Evolutionary conservation across 2,113 vertebrate genomes (phyloP), one percentile per base, ranked within the genome.

Genomic region (Archilochus colubris): DNA sequence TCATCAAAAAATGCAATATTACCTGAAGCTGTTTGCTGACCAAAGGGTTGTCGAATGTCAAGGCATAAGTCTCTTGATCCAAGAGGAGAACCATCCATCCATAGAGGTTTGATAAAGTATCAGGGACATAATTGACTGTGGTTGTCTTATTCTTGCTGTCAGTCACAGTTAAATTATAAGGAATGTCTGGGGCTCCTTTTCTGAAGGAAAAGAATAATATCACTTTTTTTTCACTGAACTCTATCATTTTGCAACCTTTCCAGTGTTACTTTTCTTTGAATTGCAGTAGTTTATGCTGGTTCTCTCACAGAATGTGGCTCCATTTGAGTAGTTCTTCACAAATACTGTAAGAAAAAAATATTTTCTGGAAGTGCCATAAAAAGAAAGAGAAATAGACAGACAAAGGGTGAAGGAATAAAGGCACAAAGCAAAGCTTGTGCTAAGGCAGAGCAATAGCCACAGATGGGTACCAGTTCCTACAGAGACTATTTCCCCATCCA

Each of bases 71-170:
- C 78, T 98, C 97, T 76, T 95, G 96, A 96, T 98, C 97, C 95
- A 97, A 76, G 74, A 98, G 97, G 15, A 98, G 94, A 82, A 72
- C 97, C 97, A 97, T 92, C 98, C 98, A 98, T 70, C 97, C 98
- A 61, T 96, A 58, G 6, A 36, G 55, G 48, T 97, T 92, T 88
- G 98, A 98, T 89, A 98, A 85, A 28, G 97, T 98, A 79, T 98
- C 96, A 20, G 17, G 20, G 23, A 97, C 97, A 2, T 97, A 98
- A 81, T 88, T 97, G 81, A 98, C 92, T 51, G 75, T 98, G 55
- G 38, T 96, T 59, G 95, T 97, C 80, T 96, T 96, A 89, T 98
- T 98, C 87, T 68, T 97, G 69, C 95, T 97, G 93, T 98, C 94
- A 72, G 73, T 98, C 72, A 98, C 36, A 21, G 57, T 97, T 96